Conservation (phyloP, 2,888 invertebrate genomes). For the Limnephilus lunatus region DNA sequence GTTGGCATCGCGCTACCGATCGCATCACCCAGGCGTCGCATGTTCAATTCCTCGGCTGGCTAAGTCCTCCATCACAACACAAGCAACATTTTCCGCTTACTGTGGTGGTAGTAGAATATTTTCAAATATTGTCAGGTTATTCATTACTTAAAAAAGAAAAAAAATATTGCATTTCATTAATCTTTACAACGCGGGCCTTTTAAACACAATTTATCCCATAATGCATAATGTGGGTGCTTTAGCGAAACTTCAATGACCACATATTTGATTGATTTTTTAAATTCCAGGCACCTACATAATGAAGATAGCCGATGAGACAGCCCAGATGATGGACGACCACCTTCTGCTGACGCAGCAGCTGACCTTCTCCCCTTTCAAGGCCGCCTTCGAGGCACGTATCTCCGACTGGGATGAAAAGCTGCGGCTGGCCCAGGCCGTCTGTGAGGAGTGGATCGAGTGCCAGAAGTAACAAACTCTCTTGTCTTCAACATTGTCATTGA, state of each 20-base stretch:
- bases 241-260: slow-evolving; percentile 48
- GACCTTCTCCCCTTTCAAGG: slow-evolving; percentile 87
- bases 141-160: no score
- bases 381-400: slow-evolving; percentile 85
- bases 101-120: no score
- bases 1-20: no score
- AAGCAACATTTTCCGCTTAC: no score
- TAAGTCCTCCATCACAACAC: no score
- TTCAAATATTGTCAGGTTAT: no score
- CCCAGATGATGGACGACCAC: slow-evolving; percentile 86
- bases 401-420: slow-evolving; percentile 86
- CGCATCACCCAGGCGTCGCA: no score
- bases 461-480: slow-evolving; percentile 78
- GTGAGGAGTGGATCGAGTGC: slow-evolving; percentile 84
- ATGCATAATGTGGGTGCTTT: no score
- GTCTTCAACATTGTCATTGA: slow-evolving; percentile 61
- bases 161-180: no score
- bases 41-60: no score
- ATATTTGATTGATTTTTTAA: not conserved
- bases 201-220: no score
- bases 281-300: slow-evolving; percentile 82
- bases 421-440: slow-evolving; percentile 79
- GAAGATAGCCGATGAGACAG: slow-evolving; percentile 85
- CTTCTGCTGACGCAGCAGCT: slow-evolving; percentile 85
- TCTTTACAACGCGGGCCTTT: no score